Evolutionary conservation across 2,113 vertebrate genomes (phyloP), one percentile per base, ranked within the genome.

Genomic region (Trematocara nigrifrons): DNA sequence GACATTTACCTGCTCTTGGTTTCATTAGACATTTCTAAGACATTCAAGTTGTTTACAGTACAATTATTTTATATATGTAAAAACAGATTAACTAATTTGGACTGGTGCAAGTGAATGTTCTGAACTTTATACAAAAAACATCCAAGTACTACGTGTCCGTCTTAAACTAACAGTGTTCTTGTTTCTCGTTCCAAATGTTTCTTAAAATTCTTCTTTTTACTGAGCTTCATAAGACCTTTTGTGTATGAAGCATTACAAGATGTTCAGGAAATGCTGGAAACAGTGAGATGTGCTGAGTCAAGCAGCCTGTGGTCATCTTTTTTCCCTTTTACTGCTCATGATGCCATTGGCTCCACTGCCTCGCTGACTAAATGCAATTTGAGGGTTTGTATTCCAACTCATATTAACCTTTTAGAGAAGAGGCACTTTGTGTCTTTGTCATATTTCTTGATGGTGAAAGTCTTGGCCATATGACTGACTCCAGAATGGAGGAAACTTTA

Each of bases 281-380:
- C 64, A 53, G 59, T 85, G 69, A 90, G 84, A 83, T 69, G 52
- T 89, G 90, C 89, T 91, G 91, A 94, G 82, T 94, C 90, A 89
- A 84, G 49, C 82, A 57, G 84, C 20, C 74, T 89, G 90, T 83
- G 85, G 90, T 92, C 85, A 49, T 79, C n/a, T 89, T 89, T 87
- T 91, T 85, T 5, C 66, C 86, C 54, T 47, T 64, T 64, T 33
- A 77, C 66, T 85, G 83, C 81, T 88, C 79, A 79, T 59, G 61
- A 80, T 86, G 84, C 83, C 80, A 76, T 47, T 88, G 87, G 79
- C 87, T 91, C 81, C 29, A 29, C 49, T 82, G 83, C 52, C n/a
- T 81, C 81, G 38, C 56, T 52, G 40, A 83, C 77, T 74, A 31
- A 79, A 15, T 77, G 66, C 79, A 81, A 31, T 79, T 57, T 76